A percentile compares a stretch with the other conserved stretches of the same genome.
These are phyloP conservation scores for Actinia tenebrosa DNA, from an alignment of 64 coral and sea anemone species.

Conservation along the genomic window DNA sequence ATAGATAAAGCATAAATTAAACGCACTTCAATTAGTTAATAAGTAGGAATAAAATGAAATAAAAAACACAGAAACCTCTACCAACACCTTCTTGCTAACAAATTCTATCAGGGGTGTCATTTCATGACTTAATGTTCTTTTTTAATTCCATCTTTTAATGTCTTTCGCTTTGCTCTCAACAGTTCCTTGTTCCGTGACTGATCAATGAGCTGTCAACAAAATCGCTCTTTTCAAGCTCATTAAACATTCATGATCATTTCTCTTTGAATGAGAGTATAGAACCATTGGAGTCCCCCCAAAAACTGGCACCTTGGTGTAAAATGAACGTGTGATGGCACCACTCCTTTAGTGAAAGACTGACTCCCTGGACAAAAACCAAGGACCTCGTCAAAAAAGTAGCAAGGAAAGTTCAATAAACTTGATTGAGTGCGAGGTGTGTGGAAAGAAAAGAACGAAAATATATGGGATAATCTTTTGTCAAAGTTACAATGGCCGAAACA, in stretches of 20 bases:
- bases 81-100: not conserved
- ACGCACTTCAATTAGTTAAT: not conserved
- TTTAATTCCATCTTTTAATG: not conserved
- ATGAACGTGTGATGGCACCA: not conserved
- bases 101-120: not conserved
- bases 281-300: not conserved
- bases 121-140: not conserved
- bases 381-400: too few relatives aligned
- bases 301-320: not conserved
- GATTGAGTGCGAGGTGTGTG: not conserved
- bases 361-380: not conserved
- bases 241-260: not conserved
- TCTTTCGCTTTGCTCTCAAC: not conserved
- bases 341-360: not conserved
- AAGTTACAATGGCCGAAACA: not conserved
- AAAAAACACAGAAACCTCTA: not conserved
- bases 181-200: slow-evolving; percentile 12
- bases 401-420: too few relatives aligned
- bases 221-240: not conserved
- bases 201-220: not conserved
- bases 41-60: not conserved
- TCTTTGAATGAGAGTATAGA: slow-evolving; percentile 19
- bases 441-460: not conserved
- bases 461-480: not conserved
- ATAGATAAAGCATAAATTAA: not conserved